These are phyloP conservation scores for Dendropsophus ebraccatus DNA, from an alignment of 2,113 vertebrate species.

Conservation along the genomic window DNA sequence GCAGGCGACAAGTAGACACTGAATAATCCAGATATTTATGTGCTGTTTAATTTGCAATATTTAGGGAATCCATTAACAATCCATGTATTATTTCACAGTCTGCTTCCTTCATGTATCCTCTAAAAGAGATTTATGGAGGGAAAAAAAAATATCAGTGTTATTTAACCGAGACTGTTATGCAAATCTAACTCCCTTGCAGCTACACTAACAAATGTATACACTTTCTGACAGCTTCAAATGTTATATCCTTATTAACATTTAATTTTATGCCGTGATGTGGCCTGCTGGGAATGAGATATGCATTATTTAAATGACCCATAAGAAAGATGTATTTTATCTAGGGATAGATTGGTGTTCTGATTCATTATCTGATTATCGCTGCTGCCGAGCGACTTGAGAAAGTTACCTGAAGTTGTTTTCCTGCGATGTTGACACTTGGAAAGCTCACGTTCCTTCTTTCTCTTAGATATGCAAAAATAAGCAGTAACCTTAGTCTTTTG, in stretches of 20 bases:
- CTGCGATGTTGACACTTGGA: conserved; percentile 64
- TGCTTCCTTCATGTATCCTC: not conserved
- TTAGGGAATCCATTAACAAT: not conserved
- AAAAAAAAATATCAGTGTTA: conserved; percentile 1
- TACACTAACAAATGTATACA: conserved; percentile 70
- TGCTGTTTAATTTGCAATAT: not conserved
- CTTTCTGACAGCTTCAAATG: conserved; percentile 74
- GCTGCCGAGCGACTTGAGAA: conserved; percentile 69
- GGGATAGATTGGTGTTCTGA: conserved; percentile 68
- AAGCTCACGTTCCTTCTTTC: conserved; percentile 59
- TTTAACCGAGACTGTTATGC: conserved; percentile 39
- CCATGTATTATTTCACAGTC: not conserved
- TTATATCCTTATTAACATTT: conserved; percentile 80
- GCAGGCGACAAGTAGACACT: not conserved
- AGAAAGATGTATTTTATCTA: conserved; percentile 70
- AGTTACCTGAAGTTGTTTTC: conserved; percentile 61
- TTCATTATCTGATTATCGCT: conserved; percentile 67
- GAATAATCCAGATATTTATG: conserved; percentile 12
- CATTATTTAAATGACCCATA: conserved; percentile 74
- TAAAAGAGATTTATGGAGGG: not conserved
- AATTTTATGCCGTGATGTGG: conserved; percentile 74
- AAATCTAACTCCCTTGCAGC: conserved; percentile 67
- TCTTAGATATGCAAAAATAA: conserved; percentile 44
- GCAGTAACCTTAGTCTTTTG: conserved; percentile 66
- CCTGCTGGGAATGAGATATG: conserved; percentile 74